Evolutionary conservation across 2,888 invertebrate genomes (phyloP), one percentile per base, ranked within the genome.

Genomic region (Leptopterna dolabrata): DNA sequence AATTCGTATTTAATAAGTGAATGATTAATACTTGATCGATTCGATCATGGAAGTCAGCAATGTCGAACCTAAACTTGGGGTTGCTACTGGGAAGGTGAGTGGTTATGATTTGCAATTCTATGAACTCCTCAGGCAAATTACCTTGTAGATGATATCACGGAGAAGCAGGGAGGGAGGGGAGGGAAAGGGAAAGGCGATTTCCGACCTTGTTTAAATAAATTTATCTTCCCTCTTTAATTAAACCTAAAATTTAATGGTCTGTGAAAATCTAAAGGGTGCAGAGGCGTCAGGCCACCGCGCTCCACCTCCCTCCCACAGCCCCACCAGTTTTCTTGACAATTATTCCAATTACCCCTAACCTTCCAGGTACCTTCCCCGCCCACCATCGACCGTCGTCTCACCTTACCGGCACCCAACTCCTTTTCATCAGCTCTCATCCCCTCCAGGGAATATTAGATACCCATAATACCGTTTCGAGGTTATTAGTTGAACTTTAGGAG

Each of bases 221-320:
- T 81, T 51, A 29, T 45, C 81, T 81, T 51, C 55, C 55, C 51
- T 81, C 81, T 81, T 51, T 81, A 81, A 81, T 81, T 81, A 51
- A 81, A 81, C 81, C 81, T 81, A 47, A 81, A 81, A 81, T 81
- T 81, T 51, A 81, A 81, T 81, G 51, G 81, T 51, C 81, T 45
- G 81, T 81, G 81, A 81, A 81, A 81, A 81, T 81, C 51, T 30
- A 81, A 55, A 55, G 51, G 73, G 41, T 36, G 73, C 71, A 29
- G 36, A 73, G 73, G 73, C 73, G 73, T 14, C 36, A 16, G 73
- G 41, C 30, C 36, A 30, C 36, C 71, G 14, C 36, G 30, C 73
- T 19, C 73, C 36, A n/a, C 73, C 14, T 30, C 41, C 41, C n/a
- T n/a, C n/a, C n/a, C n/a, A n/a, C n/a, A n/a, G n/a, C n/a, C n/a